phyloP scores from a whole-genome alignment of 2,888 invertebrate genomes.

The Cantharis lateralis region DNA sequence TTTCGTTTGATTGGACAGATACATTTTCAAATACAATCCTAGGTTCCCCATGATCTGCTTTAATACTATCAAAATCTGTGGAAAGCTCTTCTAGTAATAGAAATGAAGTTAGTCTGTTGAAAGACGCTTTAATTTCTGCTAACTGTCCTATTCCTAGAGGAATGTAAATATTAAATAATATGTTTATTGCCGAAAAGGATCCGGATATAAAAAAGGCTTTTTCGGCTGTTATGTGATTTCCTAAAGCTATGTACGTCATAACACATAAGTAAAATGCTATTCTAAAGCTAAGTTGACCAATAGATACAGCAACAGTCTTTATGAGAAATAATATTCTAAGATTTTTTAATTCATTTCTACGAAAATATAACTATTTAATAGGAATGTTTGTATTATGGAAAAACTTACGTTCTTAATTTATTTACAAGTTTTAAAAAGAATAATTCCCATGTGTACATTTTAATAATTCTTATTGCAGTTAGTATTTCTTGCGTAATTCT shows the following conservation, averaged over 20 bases:
- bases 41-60: not conserved
- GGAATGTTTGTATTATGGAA: constrained; percentile 34
- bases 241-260: not conserved
- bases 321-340: not conserved
- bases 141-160: not conserved
- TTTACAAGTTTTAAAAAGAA: constrained; percentile 77
- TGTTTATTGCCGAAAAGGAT: not conserved
- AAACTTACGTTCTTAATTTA: constrained; percentile 71
- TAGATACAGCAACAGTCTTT: not conserved
- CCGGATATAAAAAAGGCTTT: not conserved
- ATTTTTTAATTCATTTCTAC: not conserved
- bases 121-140: not conserved
- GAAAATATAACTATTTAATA: not conserved
- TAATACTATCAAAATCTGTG: not conserved
- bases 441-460: constrained; percentile 77
- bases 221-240: not conserved
- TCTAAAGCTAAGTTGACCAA: not conserved
- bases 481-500: constrained; percentile 74
- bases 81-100: not conserved
- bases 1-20: constrained; percentile 62
- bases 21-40: constrained; percentile 57
- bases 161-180: not conserved
- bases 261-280: not conserved
- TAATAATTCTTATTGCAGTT: constrained; percentile 85
- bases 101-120: not conserved